Evolutionary conservation across 2,888 invertebrate genomes (phyloP), one percentile per base, ranked within the genome.

Genomic region (Dryobota labecula): DNA sequence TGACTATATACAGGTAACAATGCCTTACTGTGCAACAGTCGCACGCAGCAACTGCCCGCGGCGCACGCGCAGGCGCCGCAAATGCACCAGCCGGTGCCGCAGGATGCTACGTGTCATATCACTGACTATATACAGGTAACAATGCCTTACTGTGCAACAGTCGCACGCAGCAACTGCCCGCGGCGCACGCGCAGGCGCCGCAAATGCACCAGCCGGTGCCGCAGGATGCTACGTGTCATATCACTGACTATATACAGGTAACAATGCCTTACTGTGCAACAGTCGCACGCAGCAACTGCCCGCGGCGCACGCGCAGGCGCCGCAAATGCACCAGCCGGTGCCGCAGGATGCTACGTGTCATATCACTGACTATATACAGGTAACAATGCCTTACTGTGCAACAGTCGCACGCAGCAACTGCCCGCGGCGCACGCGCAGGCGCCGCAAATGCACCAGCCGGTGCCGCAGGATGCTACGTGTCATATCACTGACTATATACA

Each of bases 171-270:
- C 62, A 33, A 45, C 49, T 43, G 64, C 76, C 36, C 18, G 2
- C 64, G 5, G 98, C 92, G 97, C 98, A 38, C 89, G 91, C 69
- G 90, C 84, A 45, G 38, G 65, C 93, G 73, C 20, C 62, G 80
- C 97, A 98, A 47, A 96, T 97, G 85, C 98, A 98, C 79, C 98
- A 98, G 87, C 99, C 99, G 1, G 98, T 99, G 82, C 99, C 99
- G 7, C 98, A 99, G 90, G 99, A 99, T 94, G 98, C 62, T 1
- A 62, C 56, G 49, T 7, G 13, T 2, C 54, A 45, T 8, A 60
- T 64, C 5, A 71, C 43, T 18, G 56, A 56, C 57, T 43, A 47
- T 0, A 53, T 27, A 33, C 56, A 56, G 33, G 47, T 47, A 8
- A 57, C 27, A 2, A 24, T 4, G 51, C 27, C 30, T 18, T 27